Percentiles rank a stretch among this genome's conserved stretches.
phyloP scores from a whole-genome alignment of 53 echinoderm and acorn worm species.

The Crossaster papposus region DNA sequence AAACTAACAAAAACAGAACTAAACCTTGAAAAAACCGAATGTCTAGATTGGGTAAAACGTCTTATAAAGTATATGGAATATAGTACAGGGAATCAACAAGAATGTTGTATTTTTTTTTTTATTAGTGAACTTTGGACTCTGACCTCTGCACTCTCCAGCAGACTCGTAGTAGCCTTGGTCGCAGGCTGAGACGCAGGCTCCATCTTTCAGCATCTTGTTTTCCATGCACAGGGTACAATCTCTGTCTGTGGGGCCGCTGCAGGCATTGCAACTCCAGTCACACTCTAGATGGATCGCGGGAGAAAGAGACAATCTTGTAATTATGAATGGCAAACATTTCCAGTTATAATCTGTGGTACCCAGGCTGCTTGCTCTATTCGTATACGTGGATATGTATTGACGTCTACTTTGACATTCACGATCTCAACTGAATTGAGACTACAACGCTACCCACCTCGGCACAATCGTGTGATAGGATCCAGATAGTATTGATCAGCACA shows the following conservation, averaged over 20 bases:
- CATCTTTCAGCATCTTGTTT: conserved; percentile 71
- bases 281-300: conserved; percentile 65
- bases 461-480: conserved; percentile 83
- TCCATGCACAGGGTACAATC: conserved; percentile 92
- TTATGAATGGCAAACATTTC: too few relatives aligned
- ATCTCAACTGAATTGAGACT: not conserved
- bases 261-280: conserved; percentile 97
- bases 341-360: too few relatives aligned
- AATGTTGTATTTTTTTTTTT: not conserved
- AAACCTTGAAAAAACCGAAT: too few relatives aligned
- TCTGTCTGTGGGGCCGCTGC: conserved; percentile 81
- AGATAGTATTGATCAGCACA: conserved; percentile 96
- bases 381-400: too few relatives aligned
- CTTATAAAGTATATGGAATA: too few relatives aligned
- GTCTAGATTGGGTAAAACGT: too few relatives aligned
- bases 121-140: conserved; percentile 14
- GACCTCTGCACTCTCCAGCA: conserved; percentile 85
- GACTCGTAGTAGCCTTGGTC: conserved; percentile 75
- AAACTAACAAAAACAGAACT: too few relatives aligned
- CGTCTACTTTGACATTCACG: too few relatives aligned
- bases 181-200: conserved; percentile 77
- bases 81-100: not conserved
- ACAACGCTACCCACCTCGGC: conserved; percentile 72
- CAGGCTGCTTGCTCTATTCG: too few relatives aligned
- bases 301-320: not conserved